Percentiles rank a stretch among this genome's conserved stretches.
phyloP scores from a whole-genome alignment of 2,888 invertebrate genomes.

The Eucera pruinosa region DNA sequence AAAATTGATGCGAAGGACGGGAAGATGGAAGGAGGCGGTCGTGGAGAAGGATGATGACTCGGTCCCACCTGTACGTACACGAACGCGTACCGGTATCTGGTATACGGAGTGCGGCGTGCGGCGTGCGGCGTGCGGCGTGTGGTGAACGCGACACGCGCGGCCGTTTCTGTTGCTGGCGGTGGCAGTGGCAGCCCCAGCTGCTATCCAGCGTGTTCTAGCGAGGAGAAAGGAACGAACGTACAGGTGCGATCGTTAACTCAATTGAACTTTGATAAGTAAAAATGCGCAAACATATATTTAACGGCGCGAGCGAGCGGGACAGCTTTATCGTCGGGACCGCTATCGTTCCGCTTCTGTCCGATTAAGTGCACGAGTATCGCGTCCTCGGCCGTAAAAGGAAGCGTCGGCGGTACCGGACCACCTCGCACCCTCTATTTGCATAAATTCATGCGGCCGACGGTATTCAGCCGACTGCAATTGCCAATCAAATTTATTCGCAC shows the following conservation, averaged over 20 bases:
- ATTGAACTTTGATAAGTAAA: constrained; percentile 70
- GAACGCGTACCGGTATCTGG: constrained; percentile 44
- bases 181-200: constrained; percentile 77
- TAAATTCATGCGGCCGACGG: not conserved
- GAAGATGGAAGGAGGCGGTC: constrained; percentile 50
- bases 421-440: not conserved
- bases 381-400: not conserved
- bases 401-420: not conserved
- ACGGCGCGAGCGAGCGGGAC: constrained; percentile 21
- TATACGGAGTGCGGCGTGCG: no score
- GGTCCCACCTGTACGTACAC: constrained; percentile 74
- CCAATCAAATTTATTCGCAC: no score
- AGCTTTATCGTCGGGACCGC: constrained; percentile 26
- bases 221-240: constrained; percentile 68
- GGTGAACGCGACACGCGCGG: constrained; percentile 52
- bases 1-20: constrained; percentile 64
- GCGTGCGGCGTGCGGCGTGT: no score
- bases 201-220: constrained; percentile 52
- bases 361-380: constrained; percentile 17
- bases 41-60: constrained; percentile 64
- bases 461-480: no score
- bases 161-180: constrained; percentile 61
- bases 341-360: not conserved
- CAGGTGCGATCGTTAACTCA: constrained; percentile 72
- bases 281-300: constrained; percentile 35